A percentile compares a stretch with the other conserved stretches of the same genome.
Evolutionary conservation across 2,113 vertebrate genomes (phyloP).

Genomic region (Anser cygnoides): DNA sequence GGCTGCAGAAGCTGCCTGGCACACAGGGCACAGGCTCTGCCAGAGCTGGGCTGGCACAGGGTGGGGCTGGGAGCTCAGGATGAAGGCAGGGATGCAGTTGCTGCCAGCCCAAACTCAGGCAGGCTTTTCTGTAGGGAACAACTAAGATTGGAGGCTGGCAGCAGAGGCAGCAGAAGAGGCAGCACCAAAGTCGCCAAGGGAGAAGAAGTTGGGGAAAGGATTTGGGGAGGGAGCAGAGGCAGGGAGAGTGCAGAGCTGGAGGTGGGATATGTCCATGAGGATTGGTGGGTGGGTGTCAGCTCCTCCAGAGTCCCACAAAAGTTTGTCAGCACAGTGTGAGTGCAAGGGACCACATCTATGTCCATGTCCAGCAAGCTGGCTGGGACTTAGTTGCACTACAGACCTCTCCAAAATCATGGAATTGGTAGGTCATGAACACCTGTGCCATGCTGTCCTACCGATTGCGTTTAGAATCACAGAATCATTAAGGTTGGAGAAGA

Average conservation of each 20-base stretch:
- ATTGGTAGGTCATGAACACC: not conserved
- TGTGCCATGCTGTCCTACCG: not conserved
- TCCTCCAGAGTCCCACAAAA: not conserved
- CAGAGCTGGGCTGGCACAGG: not conserved
- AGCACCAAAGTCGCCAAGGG: not conserved
- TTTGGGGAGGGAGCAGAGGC: fast-evolving
- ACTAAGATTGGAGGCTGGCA: not conserved
- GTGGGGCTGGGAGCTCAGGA: not conserved
- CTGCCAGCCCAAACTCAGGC: not conserved
- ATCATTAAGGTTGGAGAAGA: too few species aligned
- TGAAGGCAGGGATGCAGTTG: fast-evolving
- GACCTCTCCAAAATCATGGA: not conserved
- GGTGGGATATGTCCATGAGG: not conserved
- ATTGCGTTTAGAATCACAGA: not conserved
- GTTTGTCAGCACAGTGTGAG: not conserved
- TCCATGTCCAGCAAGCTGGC: not conserved
- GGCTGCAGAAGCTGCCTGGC: not conserved
- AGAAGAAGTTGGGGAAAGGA: not conserved
- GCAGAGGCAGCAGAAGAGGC: not conserved
- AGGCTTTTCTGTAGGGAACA: not conserved
- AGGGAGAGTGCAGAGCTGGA: fast-evolving
- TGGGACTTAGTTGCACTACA: fast-evolving
- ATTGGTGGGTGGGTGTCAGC: not conserved
- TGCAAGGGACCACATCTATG: fast-evolving
- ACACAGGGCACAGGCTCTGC: not conserved